Evolutionary conservation across 2,797 vertebrate genomes (phyloP).

Genomic region (Phrynocephalus vlangalii): DNA sequence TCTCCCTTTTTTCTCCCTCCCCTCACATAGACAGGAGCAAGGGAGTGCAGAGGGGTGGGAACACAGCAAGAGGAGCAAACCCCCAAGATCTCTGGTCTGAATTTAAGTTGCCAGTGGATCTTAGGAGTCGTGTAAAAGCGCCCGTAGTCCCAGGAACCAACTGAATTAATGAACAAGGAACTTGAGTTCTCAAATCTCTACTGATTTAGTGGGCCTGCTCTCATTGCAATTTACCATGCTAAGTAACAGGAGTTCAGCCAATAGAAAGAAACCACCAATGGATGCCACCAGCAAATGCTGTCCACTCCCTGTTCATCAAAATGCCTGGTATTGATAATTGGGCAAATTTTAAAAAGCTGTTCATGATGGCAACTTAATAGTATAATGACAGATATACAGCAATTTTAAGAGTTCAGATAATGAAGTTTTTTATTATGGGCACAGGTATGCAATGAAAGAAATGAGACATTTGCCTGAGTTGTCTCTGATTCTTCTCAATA

Average conservation of each 20-base stretch:
- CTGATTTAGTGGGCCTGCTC: too few relatives aligned
- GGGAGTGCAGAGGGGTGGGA: too few relatives aligned
- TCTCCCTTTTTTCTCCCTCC: too few relatives aligned
- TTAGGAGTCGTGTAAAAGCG: too few relatives aligned
- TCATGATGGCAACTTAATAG: conserved; percentile 11
- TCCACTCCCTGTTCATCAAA: background rate
- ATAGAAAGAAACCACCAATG: background rate
- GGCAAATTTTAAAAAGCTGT: conserved; percentile 7
- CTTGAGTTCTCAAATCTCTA: too few relatives aligned
- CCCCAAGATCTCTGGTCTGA: too few relatives aligned
- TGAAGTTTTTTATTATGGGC: conserved; percentile 24
- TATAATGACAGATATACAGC: conserved; percentile 6
- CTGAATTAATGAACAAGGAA: too few relatives aligned
- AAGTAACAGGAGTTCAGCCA: background rate
- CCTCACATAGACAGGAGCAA: too few relatives aligned
- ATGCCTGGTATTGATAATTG: background rate
- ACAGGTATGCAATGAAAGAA: conserved; percentile 27
- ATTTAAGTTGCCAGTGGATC: too few relatives aligned
- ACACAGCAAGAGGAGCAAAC: too few relatives aligned
- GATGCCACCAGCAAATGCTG: background rate
- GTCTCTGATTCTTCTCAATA: conserved; percentile 12
- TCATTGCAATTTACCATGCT: too few relatives aligned
- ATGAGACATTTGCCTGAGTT: conserved; percentile 22
- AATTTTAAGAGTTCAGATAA: conserved; percentile 24
- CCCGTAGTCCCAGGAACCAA: too few relatives aligned